Conservation (phyloP, 2,113 vertebrate species). For the Progne subis region DNA sequence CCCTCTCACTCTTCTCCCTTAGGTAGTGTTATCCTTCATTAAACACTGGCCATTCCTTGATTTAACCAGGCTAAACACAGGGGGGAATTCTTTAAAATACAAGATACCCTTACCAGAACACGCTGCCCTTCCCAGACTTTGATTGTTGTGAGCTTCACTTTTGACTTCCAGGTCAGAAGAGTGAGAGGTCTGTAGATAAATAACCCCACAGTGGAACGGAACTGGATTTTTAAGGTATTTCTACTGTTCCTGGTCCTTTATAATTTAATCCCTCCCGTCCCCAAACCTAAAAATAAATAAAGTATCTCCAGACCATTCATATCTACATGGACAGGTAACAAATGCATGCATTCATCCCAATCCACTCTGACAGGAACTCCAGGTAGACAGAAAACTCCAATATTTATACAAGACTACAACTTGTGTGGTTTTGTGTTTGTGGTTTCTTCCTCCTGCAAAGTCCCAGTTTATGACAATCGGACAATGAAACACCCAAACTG, state of each 20-base stretch:
- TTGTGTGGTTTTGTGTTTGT: slow-evolving; percentile 14
- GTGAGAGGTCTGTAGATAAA: slow-evolving; percentile 68
- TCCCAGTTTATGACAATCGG: slow-evolving; percentile 35
- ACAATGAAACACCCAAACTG: neutral
- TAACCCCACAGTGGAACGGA: slow-evolving; percentile 67
- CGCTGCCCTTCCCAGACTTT: neutral
- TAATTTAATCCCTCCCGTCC: slow-evolving; percentile 72
- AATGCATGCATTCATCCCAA: slow-evolving; percentile 70
- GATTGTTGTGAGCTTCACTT: slow-evolving; percentile 27
- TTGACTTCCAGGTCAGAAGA: slow-evolving; percentile 61
- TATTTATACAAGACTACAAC: slow-evolving; percentile 30
- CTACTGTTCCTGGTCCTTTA: slow-evolving; percentile 77
- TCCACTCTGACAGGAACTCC: slow-evolving; percentile 60
- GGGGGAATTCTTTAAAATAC: neutral
- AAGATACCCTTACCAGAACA: neutral
- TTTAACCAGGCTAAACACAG: neutral
- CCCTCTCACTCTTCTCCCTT: neutral
- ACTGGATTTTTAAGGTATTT: slow-evolving; percentile 63
- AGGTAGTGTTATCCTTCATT: slow-evolving; percentile 50
- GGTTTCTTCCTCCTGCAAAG: slow-evolving; percentile 29
- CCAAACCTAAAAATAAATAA: slow-evolving; percentile 78
- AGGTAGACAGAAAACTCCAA: slow-evolving; percentile 56
- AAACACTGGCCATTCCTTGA: neutral
- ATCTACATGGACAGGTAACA: slow-evolving; percentile 71
- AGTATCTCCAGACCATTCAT: slow-evolving; percentile 73